A percentile compares a stretch with the other conserved stretches of the same genome.
phyloP scores from a whole-genome alignment of 2,888 invertebrate species.

The Nymphalis c-album region DNA sequence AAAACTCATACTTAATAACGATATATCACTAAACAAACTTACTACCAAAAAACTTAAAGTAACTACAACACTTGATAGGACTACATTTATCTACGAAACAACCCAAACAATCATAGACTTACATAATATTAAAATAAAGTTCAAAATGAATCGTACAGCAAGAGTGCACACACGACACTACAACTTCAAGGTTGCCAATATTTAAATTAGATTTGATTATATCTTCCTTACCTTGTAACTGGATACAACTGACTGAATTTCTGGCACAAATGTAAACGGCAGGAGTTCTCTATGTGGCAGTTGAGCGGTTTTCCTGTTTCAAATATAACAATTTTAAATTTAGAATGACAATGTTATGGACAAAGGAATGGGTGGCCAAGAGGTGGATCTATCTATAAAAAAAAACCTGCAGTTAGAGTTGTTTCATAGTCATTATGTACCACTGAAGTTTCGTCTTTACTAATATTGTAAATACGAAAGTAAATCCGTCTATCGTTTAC shows the following conservation, averaged over 20 bases:
- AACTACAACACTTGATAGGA: background rate
- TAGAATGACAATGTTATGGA: background rate
- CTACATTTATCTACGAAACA: background rate
- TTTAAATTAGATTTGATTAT: slow-evolving; percentile 32
- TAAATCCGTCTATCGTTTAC: too few relatives aligned
- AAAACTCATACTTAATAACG: too few relatives aligned
- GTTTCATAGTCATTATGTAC: too few relatives aligned
- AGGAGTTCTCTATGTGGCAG: slow-evolving; percentile 84
- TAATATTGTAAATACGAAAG: too few relatives aligned
- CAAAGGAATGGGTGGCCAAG: too few relatives aligned
- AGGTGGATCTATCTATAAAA: too few relatives aligned
- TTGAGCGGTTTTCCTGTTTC: slow-evolving; percentile 83
- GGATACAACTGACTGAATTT: slow-evolving; percentile 92
- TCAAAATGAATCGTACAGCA: background rate
- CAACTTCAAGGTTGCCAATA: slow-evolving; percentile 1
- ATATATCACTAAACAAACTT: too few relatives aligned
- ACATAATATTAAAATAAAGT: background rate
- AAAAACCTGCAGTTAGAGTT: too few relatives aligned
- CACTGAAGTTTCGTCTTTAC: too few relatives aligned
- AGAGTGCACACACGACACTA: background rate
- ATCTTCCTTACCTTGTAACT: slow-evolving; percentile 80
- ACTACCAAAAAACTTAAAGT: too few relatives aligned
- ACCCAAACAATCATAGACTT: background rate
- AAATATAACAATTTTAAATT: slow-evolving; percentile 17
- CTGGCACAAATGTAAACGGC: slow-evolving; percentile 93